These are phyloP conservation scores for Plebejus argus DNA, from an alignment of 2,888 invertebrate species.

Conservation along the genomic window DNA sequence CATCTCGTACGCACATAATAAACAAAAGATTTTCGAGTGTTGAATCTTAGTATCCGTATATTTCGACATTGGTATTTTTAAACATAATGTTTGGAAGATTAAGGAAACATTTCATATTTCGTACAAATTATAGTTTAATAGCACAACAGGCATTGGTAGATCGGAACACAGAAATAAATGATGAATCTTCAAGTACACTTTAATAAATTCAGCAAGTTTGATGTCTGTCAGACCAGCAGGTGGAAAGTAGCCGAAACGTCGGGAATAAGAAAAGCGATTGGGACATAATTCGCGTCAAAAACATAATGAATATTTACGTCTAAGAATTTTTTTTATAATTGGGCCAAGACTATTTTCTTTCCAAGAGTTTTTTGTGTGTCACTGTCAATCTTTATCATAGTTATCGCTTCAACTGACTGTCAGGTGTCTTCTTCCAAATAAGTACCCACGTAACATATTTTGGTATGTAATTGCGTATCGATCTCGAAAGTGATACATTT, in stretches of 20 bases:
- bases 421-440: neutral
- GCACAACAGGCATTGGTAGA: neutral
- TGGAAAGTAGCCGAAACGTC: too few species aligned
- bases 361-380: neutral
- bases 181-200: too few species aligned
- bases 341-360: neutral
- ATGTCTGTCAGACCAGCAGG: too few species aligned
- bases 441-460: conserved; percentile 26
- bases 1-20: conserved; percentile 9
- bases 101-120: neutral
- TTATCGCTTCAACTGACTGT: neutral
- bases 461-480: conserved; percentile 51
- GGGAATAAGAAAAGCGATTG: too few species aligned
- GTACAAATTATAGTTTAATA: neutral
- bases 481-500: conserved; percentile 64
- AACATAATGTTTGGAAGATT: neutral
- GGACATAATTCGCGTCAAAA: too few species aligned
- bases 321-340: too few species aligned
- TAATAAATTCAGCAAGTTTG: too few species aligned
- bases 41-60: neutral
- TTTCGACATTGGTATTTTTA: neutral
- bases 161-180: neutral
- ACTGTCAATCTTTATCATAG: neutral
- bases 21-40: neutral
- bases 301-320: too few species aligned